Evolutionary conservation across 2,113 vertebrate genomes (phyloP).

Genomic region (Hydrochoerus hydrochaeris): DNA sequence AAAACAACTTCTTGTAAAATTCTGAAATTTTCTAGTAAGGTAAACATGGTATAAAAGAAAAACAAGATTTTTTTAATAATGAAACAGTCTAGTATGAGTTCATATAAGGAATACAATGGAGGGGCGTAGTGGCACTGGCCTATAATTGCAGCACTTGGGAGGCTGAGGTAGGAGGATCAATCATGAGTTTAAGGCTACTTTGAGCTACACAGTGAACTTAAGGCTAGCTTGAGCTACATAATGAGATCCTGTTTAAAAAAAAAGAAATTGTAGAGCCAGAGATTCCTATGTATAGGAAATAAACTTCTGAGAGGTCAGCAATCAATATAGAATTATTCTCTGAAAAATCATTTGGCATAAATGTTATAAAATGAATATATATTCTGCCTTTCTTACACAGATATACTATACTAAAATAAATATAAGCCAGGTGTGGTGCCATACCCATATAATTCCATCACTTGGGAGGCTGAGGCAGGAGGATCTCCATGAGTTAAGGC

Average conservation of each 20-base stretch:
- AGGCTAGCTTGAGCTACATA: not conserved
- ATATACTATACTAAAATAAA: constrained; percentile 4
- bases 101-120: not conserved
- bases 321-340: not conserved
- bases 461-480: not conserved
- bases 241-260: not conserved
- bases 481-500: not conserved
- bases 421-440: not conserved
- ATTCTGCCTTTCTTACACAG: too few species aligned
- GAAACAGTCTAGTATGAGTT: not conserved
- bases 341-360: not conserved
- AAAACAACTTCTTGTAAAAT: constrained; percentile 28
- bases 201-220: not conserved
- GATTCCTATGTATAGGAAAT: not conserved
- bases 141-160: not conserved
- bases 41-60: constrained; percentile 24
- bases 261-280: not conserved
- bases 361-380: too few species aligned
- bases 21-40: constrained; percentile 16
- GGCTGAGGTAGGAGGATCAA: not conserved
- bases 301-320: not conserved
- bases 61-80: not conserved
- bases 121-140: not conserved
- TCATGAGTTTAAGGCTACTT: not conserved
- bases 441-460: not conserved